Percentiles rank a stretch among this genome's conserved stretches.
These are phyloP conservation scores for Empidonax alnorum DNA, from an alignment of 2,113 vertebrate species.

Conservation along the genomic window DNA sequence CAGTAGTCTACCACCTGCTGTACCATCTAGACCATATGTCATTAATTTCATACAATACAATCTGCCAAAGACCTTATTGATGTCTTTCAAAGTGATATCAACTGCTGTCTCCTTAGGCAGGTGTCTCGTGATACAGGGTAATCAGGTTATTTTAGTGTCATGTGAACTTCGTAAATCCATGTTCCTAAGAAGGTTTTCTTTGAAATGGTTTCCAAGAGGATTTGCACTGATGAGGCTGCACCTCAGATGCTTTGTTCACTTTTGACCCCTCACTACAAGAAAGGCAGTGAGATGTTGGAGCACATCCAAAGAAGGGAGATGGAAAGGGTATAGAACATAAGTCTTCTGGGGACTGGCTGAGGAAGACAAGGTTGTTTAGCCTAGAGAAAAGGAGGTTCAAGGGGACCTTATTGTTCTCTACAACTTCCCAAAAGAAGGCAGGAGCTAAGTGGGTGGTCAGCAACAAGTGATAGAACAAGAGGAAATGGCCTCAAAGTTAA, in stretches of 20 bases:
- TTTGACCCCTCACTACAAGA: neutral
- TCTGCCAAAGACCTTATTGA: neutral
- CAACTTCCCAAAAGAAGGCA: neutral
- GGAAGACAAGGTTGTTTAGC: neutral
- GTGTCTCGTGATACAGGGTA: neutral
- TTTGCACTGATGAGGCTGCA: neutral
- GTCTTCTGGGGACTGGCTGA: neutral
- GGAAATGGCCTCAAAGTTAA: neutral
- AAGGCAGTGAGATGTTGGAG: neutral
- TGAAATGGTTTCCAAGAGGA: neutral
- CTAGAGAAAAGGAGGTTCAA: neutral
- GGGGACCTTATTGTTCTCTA: neutral
- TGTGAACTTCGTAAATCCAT: neutral
- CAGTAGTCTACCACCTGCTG: neutral
- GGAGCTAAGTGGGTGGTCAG: neutral
- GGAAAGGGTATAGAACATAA: neutral
- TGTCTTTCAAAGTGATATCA: neutral
- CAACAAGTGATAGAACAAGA: neutral
- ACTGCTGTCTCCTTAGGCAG: neutral
- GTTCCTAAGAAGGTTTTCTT: neutral
- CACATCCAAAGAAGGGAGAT: neutral
- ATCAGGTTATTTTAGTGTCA: neutral
- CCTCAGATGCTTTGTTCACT: neutral
- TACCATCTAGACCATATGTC: neutral
- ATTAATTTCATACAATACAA: neutral